Evolutionary conservation across 1,140 invertebrate species (phyloP), one percentile per base, ranked within the genome.

Genomic region (Leptinotarsa defecta): DNA sequence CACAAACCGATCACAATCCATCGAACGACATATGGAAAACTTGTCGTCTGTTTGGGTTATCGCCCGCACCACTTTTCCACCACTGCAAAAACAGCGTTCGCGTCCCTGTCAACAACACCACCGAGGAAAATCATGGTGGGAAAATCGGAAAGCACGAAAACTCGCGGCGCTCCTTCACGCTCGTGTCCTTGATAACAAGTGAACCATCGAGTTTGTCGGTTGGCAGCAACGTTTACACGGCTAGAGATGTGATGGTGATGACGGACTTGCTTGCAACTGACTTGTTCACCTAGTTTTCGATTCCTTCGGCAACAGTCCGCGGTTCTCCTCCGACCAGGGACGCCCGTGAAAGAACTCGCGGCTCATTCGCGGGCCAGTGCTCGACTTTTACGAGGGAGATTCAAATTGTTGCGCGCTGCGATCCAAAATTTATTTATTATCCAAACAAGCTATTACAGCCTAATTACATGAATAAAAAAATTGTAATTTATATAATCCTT

Each of bases 201-300:
- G 71, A 73, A 73, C 71, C 57, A 57, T 63, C 71, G 49, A 63
- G 48, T 63, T 61, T n/a, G 17, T 34, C 52, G 52, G 52, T 57
- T 57, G 34, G 67, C 34, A 27, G 67, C 71, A 48, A 24, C 68
- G 15, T 43, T 73, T 73, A 62, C 34, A 48, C 63, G 62, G 61
- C 57, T 63, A 63, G 71, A 43, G 57, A 34, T 63, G 27, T 24
- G 62, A 43, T 43, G 24, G 19, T 19, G 52, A 43, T 43, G 34
- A 43, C 34, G 34, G 34, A 43, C 34, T 61, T 63, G 68, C 64
- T 67, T 74, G 48, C 64, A 64, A 67, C 65, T 74, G 73, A 74
- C 73, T 74, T 61, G 73, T 68, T 74, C 73, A 74, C 73, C 73
- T 74, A 74, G 73, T 68, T 74, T 74, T 68, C 64, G 64, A 73